Base-by-base conservation (phyloP, 2,888 invertebrate species). In the Apotomis betuletana region DNA sequence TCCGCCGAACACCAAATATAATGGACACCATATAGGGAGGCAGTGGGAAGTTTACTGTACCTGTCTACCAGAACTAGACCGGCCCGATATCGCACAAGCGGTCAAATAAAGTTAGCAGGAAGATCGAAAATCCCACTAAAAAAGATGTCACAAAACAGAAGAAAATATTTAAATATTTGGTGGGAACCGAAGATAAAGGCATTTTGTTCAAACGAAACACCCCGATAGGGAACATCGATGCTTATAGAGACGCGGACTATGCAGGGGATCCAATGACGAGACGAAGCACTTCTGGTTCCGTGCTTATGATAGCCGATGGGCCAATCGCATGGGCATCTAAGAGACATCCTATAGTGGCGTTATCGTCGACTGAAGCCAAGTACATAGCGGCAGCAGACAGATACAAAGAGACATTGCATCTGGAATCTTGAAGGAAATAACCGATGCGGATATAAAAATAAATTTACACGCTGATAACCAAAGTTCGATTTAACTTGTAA, bases 41-140 rank as follows among this genome's bases (percentile, higher is more conserved):
- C 57, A 36, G 57, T 57, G 57, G 57, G 36, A 57, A 57, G 57
- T 36, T 57, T 57, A 57, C 57, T 57, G 57, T 57, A 57, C 36
- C 36, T 57, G 57, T 57, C 36, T 10, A 44, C 44, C 6, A 5
- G 44, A 44, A 44, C 44, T 8, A 44, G 44, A 62, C 27, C 27
- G 27, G 27, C 46, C 15, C 46, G 57, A 57, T 3, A 27, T 57
- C 57, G 57, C 36, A 54, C 54, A 54, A 54, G 54, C 27, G 3
- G 27, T 57, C 3, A 57, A 57, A 57, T 36, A 0, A 8, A 57
- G 57, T 57, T 6, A 36, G 57, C 57, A 36, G 57, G 3, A 57
- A 36, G 4, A 36, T 57, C 9, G 57, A 57, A 57, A 57, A 57
- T 36, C 57, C 57, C 36, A 46, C 51, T 5, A 49, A 27, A 49